These are phyloP conservation scores for Tapera naevia DNA, from an alignment of 2,797 vertebrate genomes.

Conservation along the genomic window DNA sequence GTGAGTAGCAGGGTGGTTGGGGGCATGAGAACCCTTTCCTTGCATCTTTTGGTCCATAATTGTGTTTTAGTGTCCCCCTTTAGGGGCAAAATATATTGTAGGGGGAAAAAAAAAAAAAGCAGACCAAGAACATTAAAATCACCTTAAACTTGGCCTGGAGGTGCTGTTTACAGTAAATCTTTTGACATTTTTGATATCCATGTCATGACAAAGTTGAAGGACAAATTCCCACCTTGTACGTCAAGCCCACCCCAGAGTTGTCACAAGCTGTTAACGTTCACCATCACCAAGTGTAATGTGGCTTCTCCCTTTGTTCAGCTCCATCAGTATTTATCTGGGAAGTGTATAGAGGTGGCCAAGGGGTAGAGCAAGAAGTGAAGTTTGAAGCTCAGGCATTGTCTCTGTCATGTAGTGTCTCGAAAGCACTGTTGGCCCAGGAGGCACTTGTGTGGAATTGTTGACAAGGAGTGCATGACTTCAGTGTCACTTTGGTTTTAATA, in stretches of 20 bases:
- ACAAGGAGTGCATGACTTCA: not conserved
- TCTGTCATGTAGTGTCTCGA: not conserved
- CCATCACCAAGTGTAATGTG: not conserved
- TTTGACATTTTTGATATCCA: not conserved
- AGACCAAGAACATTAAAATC: not conserved
- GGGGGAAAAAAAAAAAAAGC: not conserved
- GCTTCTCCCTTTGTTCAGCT: conserved; percentile 2
- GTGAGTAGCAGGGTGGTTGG: not conserved
- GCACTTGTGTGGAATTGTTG: not conserved
- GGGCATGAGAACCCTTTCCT: not conserved
- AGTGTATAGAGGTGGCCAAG: not conserved
- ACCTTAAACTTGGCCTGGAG: conserved; percentile 2
- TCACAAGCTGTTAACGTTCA: conserved; percentile 58
- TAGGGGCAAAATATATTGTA: not conserved
- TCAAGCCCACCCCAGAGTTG: conserved; percentile 13
- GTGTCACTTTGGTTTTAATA: not conserved
- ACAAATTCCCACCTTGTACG: not conserved
- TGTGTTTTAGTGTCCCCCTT: not conserved
- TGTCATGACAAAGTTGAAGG: not conserved
- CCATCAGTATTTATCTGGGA: not conserved
- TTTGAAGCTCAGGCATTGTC: not conserved
- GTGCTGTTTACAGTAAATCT: not conserved
- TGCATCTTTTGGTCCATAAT: not conserved
- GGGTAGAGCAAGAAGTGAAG: not conserved
- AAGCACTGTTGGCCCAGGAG: not conserved